Evolutionary conservation across 2,888 invertebrate genomes (phyloP).

Genomic region (Acleris holmiana): DNA sequence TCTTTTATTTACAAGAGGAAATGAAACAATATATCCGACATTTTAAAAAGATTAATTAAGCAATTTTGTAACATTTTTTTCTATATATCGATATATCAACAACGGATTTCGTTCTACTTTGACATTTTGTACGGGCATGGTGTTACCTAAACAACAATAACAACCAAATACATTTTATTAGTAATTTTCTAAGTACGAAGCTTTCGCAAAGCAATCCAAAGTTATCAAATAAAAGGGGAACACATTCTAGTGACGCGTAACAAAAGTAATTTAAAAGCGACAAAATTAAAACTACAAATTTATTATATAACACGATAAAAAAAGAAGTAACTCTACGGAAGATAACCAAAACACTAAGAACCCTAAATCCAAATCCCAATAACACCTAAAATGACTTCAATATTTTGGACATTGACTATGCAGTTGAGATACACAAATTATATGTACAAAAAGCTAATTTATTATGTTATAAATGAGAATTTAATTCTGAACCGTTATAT

Average conservation of each 20-base stretch:
- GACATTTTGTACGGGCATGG: slow-evolving; percentile 52
- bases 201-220: slow-evolving; percentile 62
- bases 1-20: slow-evolving; percentile 71
- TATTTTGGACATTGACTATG: slow-evolving; percentile 66
- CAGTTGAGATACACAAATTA: slow-evolving; percentile 48
- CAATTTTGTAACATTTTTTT: slow-evolving; percentile 51
- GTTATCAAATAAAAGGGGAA: slow-evolving; percentile 47
- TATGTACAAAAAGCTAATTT: slow-evolving; percentile 39
- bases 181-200: slow-evolving; percentile 69
- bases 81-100: slow-evolving; percentile 46
- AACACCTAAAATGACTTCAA: slow-evolving; percentile 42
- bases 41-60: slow-evolving; percentile 48
- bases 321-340: slow-evolving; percentile 52
- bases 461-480: slow-evolving; percentile 30
- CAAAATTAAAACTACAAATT: slow-evolving; percentile 51
- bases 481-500: slow-evolving; percentile 27
- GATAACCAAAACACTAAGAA: slow-evolving; percentile 46
- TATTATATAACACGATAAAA: slow-evolving; percentile 51
- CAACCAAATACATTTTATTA: slow-evolving; percentile 35
- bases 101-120: slow-evolving; percentile 42
- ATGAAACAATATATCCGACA: slow-evolving; percentile 50
- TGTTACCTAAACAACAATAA: slow-evolving; percentile 33
- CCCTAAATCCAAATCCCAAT: slow-evolving; percentile 46
- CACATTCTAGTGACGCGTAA: slow-evolving; percentile 51
- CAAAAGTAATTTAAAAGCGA: slow-evolving; percentile 52